Percentiles rank a stretch among this genome's conserved stretches.
Conservation (phyloP, 2,888 invertebrate genomes). For the Drosophila greeni region DNA sequence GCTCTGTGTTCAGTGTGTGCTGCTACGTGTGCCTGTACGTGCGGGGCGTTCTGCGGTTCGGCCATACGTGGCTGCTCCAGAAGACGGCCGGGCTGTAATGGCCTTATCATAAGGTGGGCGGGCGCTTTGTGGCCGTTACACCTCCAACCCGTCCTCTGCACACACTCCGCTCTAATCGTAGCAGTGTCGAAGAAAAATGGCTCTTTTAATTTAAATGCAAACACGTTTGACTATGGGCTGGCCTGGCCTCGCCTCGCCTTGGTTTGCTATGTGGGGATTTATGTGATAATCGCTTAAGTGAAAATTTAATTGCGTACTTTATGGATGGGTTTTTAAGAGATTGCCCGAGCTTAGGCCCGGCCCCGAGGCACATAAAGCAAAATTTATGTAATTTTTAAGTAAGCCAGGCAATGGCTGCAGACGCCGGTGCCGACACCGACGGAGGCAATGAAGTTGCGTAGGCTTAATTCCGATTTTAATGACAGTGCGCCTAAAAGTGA, state of each 20-base stretch:
- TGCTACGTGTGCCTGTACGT: conserved; percentile 53
- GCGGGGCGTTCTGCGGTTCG: conserved; percentile 66
- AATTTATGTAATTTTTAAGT: conserved; percentile 77
- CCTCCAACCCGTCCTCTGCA: conserved; percentile 10
- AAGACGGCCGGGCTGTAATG: conserved; percentile 55
- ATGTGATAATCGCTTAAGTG: conserved; percentile 78
- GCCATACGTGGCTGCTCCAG: conserved; percentile 57
- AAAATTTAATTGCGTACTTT: conserved; percentile 78
- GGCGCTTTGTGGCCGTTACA: conserved; percentile 46
- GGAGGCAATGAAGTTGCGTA: conserved; percentile 27
- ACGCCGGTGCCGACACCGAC: conserved; percentile 4
- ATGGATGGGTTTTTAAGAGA: conserved; percentile 72
- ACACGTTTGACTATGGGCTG: conserved; percentile 73
- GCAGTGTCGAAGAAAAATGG: conserved; percentile 73
- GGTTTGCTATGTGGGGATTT: conserved; percentile 64
- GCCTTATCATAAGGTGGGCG: conserved; percentile 73
- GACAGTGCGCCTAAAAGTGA: conserved; percentile 65
- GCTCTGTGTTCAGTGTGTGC: conserved; percentile 7
- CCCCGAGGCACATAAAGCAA: conserved; percentile 61
- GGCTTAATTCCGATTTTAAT: conserved; percentile 39
- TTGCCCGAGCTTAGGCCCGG: conserved; percentile 53
- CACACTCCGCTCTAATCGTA: conserved; percentile 21
- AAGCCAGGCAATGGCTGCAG: conserved; percentile 59
- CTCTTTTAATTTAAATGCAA: conserved; percentile 78
- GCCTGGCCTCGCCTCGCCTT: conserved; percentile 36